Evolutionary conservation across 2,113 vertebrate genomes (phyloP), one percentile per base, ranked within the genome.

Genomic region (Macrotis lagotis): DNA sequence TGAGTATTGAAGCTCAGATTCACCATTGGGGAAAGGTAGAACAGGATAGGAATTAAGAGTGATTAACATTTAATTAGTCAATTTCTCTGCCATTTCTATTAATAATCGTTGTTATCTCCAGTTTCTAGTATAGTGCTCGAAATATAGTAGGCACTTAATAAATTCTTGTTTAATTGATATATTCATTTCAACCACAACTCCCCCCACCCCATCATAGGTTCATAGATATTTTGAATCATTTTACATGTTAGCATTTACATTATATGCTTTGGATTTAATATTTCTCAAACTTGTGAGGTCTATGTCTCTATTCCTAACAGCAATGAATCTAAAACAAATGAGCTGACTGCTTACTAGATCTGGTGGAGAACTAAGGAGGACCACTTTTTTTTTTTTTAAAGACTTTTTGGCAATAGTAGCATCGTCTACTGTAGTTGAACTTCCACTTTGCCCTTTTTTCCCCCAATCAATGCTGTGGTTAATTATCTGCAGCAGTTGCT

Each of bases 401-500:
- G n/a, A 2, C n/a, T 19, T 83, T 44, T 83, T 44, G 66, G 66
- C 8, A 2, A 83, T 16, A n/a, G n/a, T 24, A 83, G 59, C 37
- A n/a, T 50, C 12, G 19, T 48, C 74, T 47, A 92, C 95, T 90
- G 91, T 88, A 52, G 94, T 96, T 96, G 94, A 51, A 53, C 90
- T 96, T 97, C 93, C 92, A 48, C 92, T 97, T 89, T 92, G 95
- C 95, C 93, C 92, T 93, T 47, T 50, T 92, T 88, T 91, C 94
- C 50, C 95, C 96, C 97, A 98, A 97, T 98, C 94, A 96, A 24
- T 93, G 92, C 97, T 31, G 19, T 96, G 96, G 94, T 95, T 98
- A 98, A 98, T 98, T 98, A 98, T 96, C 95, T 51, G 28, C 53
- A 92, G 51, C 88, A 93, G 94, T 97, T 52, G 74, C 91, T 98